phyloP scores from a whole-genome alignment of 2,888 invertebrate genomes.

The Pandemis corylana region DNA sequence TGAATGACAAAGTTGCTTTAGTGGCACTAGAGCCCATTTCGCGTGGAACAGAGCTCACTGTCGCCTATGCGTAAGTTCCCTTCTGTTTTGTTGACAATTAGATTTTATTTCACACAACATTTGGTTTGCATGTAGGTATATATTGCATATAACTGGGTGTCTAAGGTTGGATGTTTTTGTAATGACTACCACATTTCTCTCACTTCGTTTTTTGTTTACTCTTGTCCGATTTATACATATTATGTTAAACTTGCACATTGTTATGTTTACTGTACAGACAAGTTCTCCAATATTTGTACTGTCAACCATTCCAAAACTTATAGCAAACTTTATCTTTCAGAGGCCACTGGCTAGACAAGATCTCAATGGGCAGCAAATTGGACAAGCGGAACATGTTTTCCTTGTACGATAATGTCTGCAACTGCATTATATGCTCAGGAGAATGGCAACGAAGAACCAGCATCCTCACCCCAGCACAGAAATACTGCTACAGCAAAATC shows the following conservation, averaged over 20 bases:
- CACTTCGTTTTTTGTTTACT: neutral
- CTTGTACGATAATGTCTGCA: conserved; percentile 30
- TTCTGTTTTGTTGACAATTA: neutral
- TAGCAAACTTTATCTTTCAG: conserved; percentile 29
- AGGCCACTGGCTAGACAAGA: conserved; percentile 37
- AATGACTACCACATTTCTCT: neutral
- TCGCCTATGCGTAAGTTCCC: conserved; percentile 50
- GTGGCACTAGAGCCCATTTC: conserved; percentile 50
- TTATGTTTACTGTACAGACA: no score
- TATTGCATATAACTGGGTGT: no score
- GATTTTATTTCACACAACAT: no score
- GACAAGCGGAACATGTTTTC: conserved; percentile 33
- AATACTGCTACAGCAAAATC: conserved; percentile 25
- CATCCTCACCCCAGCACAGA: conserved; percentile 30
- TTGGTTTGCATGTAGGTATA: no score
- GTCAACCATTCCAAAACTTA: no score
- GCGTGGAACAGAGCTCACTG: conserved; percentile 50
- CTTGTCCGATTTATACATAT: no score
- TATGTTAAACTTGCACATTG: no score
- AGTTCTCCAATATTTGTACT: no score
- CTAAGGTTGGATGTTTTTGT: neutral
- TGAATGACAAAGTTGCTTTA: conserved; percentile 48
- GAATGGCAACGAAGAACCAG: neutral
- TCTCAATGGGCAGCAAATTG: neutral
- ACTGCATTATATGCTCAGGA: conserved; percentile 40